Evolutionary conservation across 2,888 invertebrate species (phyloP), one percentile per base, ranked within the genome.

Genomic region (Eustalomyia histrio): DNA sequence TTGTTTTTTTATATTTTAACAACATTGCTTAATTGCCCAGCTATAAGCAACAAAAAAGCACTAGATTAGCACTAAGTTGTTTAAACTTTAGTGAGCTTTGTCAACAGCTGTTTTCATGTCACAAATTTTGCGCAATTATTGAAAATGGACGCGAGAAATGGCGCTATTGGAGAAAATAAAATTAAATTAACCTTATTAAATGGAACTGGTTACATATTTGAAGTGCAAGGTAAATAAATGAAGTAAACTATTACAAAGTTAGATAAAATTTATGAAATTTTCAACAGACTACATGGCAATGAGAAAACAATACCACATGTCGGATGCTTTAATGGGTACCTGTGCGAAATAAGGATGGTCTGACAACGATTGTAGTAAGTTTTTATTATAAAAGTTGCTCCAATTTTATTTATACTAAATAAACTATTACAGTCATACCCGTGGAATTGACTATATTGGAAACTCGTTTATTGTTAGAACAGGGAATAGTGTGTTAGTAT

Each of bases 261-360:
- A n/a, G n/a, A 9, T 33, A 24, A 21, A 18, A 69, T 64, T 43
- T 65, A 64, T 67, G 17, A 61, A 17, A 17, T 5, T 1, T 67
- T 72, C 68, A 90, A n/a, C 85, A 95, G 96, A 96, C 90, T 96
- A 96, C 94, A 90, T 93, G 84, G 91, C 86, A 76, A 89, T 97
- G 68, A 92, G 97, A 73, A 93, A 92, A 83, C 91, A 94, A 63
- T 91, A 95, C 87, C 92, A 95, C 84, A 95, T 98, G 86, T 92
- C 96, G 84, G 98, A 98, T 0, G 92, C 94, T 79, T 91, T 96
- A 24, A 92, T 96, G 80, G 98, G 98, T 33, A 93, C 94, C 58
- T 91, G 95, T 67, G 93, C 95, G 79, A 92, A 93, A 72, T 93
- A 93, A 86, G 95, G 97, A 0, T 92, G 95, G 87, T 96, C 96